Evolutionary conservation across 1,140 invertebrate species (phyloP).

Genomic region (Theocolax elegans): DNA sequence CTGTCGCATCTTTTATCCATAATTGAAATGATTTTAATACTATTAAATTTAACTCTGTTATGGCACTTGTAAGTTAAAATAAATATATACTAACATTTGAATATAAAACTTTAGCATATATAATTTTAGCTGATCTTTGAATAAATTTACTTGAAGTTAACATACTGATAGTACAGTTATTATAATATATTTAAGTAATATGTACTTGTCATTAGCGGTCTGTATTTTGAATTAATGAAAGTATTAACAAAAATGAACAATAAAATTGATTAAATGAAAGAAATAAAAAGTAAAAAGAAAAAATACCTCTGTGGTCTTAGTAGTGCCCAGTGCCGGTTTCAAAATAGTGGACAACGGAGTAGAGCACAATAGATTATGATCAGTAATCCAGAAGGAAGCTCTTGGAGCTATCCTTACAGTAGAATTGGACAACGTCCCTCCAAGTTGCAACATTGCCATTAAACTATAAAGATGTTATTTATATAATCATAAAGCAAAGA

Average conservation of each 20-base stretch:
- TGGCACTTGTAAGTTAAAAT: background rate
- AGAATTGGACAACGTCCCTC: constrained; percentile 39
- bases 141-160: background rate
- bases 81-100: background rate
- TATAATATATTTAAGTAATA: too few species aligned
- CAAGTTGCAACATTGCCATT: constrained; percentile 50
- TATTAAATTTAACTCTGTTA: background rate
- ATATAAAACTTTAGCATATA: background rate
- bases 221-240: too few species aligned
- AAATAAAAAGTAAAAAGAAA: constrained; percentile 6
- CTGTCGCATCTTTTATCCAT: background rate
- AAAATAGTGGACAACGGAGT: constrained; percentile 34
- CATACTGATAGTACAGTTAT: too few species aligned
- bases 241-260: background rate
- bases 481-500: constrained; percentile 36
- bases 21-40: background rate
- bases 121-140: background rate
- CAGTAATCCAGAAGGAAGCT: constrained; percentile 38
- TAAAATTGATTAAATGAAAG: constrained; percentile 18
- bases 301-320: constrained; percentile 41
- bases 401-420: constrained; percentile 37
- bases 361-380: constrained; percentile 41
- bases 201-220: too few species aligned
- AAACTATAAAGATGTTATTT: constrained; percentile 47
- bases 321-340: background rate